Base-by-base conservation (phyloP, 2,888 invertebrate species). In the Sialis fuliginosa region DNA sequence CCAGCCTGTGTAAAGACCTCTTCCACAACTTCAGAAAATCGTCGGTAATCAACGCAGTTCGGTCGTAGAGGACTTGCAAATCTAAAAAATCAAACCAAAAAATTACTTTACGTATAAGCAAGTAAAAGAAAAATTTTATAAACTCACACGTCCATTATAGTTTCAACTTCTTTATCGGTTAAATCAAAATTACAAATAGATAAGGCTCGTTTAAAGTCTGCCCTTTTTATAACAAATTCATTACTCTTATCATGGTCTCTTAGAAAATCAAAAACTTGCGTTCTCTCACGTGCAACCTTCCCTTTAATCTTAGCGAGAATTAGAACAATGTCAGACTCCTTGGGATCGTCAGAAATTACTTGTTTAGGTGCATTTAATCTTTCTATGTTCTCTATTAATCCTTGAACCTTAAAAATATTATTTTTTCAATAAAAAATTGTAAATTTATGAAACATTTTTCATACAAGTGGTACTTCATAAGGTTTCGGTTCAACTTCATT, bases 301-400 rank as follows among this genome's bases (percentile, higher is more conserved):
- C 78, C 77, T 62, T 84, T 85, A 53, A 81, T 77, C 63, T 81
- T 81, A 12, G 83, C 81, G 46, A 86, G 67, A 50, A 84, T 75
- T 54, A 75, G 69, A 40, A 81, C 75, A 52, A 85, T 79, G 58
- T 81, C 75, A 1, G 71, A 72, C 57, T 81, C 76, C 33, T 68
- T 64, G 33, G 62, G 55, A 13, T 57, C 55, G 0, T 61, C 53
- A 47, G 58, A 55, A 47, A 57, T 56, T 43, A 55, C 55, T 6
- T 55, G 51, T 46, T 55, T 59, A 37, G 62, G 62, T 4, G 57
- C 55, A 50, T 67, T 67, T 0, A 70, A 48, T 48, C 53, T 58
- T 43, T 58, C 62, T 57, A 63, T 64, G 22, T 22, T 22, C 22
- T 22, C 22, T 22, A 22, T 22, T 22, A 22, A 22, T 4, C 22